phyloP scores from a whole-genome alignment of 2,113 vertebrate genomes.

The Tachysurus fulvidraco region DNA sequence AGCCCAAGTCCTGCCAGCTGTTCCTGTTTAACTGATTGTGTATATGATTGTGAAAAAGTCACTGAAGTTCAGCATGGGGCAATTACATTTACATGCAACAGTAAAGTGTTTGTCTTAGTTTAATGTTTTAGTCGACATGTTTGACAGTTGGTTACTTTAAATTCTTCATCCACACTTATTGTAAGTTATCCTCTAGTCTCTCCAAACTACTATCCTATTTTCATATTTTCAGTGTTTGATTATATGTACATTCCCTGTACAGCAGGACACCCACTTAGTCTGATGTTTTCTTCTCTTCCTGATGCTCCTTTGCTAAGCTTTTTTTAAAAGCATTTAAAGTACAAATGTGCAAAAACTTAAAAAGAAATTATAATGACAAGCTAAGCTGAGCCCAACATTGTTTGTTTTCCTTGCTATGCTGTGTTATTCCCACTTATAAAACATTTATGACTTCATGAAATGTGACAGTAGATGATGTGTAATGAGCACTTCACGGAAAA shows the following conservation, averaged over 20 bases:
- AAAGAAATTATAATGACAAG: background rate
- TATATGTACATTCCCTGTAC: constrained; percentile 60
- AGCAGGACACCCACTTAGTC: constrained; percentile 49
- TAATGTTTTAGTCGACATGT: background rate
- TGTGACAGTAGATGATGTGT: constrained; percentile 61
- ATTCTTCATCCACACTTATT: background rate
- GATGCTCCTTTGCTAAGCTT: constrained; percentile 50
- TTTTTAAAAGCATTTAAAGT: constrained; percentile 50
- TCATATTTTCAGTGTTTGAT: constrained; percentile 41
- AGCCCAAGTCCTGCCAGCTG: constrained; percentile 42
- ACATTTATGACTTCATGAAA: constrained; percentile 57
- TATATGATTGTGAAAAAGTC: constrained; percentile 36
- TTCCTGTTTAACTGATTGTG: constrained; percentile 46
- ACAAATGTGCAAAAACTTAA: background rate
- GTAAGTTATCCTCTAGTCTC: background rate
- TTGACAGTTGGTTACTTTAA: background rate
- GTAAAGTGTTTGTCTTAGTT: background rate
- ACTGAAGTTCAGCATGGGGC: background rate
- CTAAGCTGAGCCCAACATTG: constrained; percentile 50
- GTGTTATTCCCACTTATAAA: constrained; percentile 25
- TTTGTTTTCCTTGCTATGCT: background rate
- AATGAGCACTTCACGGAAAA: constrained; percentile 45
- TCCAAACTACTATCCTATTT: background rate
- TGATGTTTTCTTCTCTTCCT: constrained; percentile 43
- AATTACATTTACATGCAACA: constrained; percentile 23